Evolutionary conservation across 37 sponge, comb jelly and placozoan genomes (phyloP).

Genomic region (Aplysina aerophoba): DNA sequence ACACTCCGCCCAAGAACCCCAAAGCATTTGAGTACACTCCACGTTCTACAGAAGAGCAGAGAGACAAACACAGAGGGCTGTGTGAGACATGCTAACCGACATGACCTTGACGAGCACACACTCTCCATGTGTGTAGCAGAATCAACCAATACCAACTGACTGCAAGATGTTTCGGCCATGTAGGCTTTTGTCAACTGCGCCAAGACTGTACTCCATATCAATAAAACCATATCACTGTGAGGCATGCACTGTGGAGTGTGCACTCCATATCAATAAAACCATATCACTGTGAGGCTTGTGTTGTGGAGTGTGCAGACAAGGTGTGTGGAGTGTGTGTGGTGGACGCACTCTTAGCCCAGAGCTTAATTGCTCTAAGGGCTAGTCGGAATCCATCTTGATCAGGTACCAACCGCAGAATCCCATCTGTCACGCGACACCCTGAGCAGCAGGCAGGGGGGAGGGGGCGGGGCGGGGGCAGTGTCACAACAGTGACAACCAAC

Average conservation of each 20-base stretch:
- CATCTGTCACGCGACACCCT: slow-evolving; percentile 98
- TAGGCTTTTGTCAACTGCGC: too few species aligned
- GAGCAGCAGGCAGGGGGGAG: slow-evolving; percentile 9
- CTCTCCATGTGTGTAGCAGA: background rate
- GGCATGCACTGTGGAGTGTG: background rate
- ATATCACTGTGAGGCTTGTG: slow-evolving; percentile 8
- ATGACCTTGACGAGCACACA: background rate
- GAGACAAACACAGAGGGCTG: background rate
- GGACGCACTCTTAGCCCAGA: slow-evolving; percentile 95
- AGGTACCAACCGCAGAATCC: slow-evolving; percentile 96
- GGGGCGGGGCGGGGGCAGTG: background rate
- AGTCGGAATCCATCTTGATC: slow-evolving; percentile 86
- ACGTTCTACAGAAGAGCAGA: slow-evolving; percentile 50
- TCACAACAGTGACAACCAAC: background rate
- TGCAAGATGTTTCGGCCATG: too few species aligned
- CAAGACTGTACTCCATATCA: background rate
- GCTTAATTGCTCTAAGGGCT: slow-evolving; percentile 92
- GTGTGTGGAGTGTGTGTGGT: background rate
- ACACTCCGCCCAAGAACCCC: slow-evolving; percentile 98
- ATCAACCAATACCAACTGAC: too few species aligned
- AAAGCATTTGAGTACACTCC: slow-evolving; percentile 96
- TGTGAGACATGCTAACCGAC: background rate
- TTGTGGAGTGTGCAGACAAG: background rate
- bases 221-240: background rate
- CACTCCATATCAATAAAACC: background rate